Base-by-base conservation (phyloP, 2,797 vertebrate species). In the Cyclopterus lumpus region DNA sequence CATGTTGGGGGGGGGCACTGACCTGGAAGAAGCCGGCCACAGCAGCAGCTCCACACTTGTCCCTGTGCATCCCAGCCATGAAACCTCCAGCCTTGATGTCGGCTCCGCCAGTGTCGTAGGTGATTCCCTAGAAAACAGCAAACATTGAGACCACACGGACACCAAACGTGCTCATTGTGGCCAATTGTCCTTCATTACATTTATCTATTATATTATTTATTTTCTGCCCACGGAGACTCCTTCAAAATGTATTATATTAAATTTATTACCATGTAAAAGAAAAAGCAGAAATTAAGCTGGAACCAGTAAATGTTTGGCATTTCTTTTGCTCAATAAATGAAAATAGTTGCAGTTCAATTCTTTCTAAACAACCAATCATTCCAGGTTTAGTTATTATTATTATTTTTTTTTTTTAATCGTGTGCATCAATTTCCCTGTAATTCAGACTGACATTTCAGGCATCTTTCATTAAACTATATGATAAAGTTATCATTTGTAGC, bases 41-140 rank as follows among this genome's bases (percentile, higher is more conserved):
- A 0, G 95, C 95, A 26, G 95, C 95, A 67, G 95, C 93, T 58
- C 95, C 95, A 88, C 95, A 96, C 87, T 96, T 96, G 87, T 96
- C 95, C 22, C 95, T 79, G 93, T 96, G 95, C 95, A 96, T 96
- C 67, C 95, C 95, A 0, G 95, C 95, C 95, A 96, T 96, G 81
- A 93, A 0, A 0, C 95, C 95, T 1, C 95, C 95, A 5, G 95
- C 95, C 86, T 96, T 96, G 83, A 96, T 96, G 89, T 96, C 95
- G 0, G 95, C 95, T 87, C 95, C 95, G 8, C 95, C 95, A 0
- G 95, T 96, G 92, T 96, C 95, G 5, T 96, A 96, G 54, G 95
- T 96, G 81, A 96, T 94, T 4, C 95, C 95, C 95, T 96, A 83
- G 28, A 84, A 16, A 68, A 84, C 2, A 32, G 1, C 15, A 67